These are phyloP conservation scores for Echiichthys vipera DNA, from an alignment of 2,797 vertebrate genomes.

Conservation along the genomic window DNA sequence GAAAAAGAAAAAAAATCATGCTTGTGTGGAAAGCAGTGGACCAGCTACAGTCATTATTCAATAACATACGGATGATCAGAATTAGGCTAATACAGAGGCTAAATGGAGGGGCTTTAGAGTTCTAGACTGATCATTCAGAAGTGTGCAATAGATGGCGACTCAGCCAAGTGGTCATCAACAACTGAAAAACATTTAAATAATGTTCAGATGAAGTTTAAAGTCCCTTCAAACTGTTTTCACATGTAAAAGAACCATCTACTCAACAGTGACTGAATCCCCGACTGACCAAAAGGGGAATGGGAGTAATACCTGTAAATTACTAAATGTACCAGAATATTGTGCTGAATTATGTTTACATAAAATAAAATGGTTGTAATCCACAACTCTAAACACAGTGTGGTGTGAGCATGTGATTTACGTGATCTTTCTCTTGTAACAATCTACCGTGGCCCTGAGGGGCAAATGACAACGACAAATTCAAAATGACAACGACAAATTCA, in stretches of 20 bases:
- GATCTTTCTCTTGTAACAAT: not conserved
- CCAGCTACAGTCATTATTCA: slow-evolving; percentile 20
- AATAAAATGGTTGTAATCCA: slow-evolving; percentile 49
- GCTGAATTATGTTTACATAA: slow-evolving; percentile 39
- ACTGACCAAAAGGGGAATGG: slow-evolving; percentile 26
- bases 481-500: too few relatives aligned
- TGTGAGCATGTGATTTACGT: not conserved
- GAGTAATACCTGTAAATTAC: slow-evolving; percentile 14
- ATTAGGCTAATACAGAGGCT: not conserved
- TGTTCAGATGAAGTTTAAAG: slow-evolving; percentile 27
- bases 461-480: too few relatives aligned
- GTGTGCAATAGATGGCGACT: slow-evolving; percentile 50
- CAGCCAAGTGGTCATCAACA: slow-evolving; percentile 66
- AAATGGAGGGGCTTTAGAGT: slow-evolving; percentile 11
- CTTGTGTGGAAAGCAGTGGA: not conserved
- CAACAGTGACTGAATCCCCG: slow-evolving; percentile 15
- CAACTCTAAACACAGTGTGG: not conserved
- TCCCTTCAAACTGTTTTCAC: slow-evolving; percentile 15
- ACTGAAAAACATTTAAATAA: not conserved
- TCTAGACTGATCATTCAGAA: slow-evolving; percentile 15
- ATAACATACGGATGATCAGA: not conserved
- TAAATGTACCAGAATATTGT: slow-evolving; percentile 11
- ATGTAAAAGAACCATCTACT: not conserved
- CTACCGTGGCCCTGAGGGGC: too few relatives aligned
- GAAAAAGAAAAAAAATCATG: not conserved